phyloP scores from a whole-genome alignment of 2,113 vertebrate species.

The Haemorhous mexicanus region DNA sequence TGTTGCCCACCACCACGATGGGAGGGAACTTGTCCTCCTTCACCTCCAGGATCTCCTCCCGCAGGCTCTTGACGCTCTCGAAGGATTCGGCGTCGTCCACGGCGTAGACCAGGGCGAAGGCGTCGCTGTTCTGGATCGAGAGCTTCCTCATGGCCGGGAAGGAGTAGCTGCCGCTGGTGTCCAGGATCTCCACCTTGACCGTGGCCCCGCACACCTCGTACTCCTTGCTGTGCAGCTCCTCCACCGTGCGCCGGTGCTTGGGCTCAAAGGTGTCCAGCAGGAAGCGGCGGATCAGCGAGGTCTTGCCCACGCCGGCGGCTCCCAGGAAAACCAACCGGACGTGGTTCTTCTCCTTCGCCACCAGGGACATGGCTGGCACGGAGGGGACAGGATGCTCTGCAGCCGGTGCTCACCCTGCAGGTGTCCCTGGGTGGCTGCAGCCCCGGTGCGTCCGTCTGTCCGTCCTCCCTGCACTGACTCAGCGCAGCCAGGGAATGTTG shows the following conservation, averaged over 20 bases:
- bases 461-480: background rate
- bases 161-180: conserved; percentile 91
- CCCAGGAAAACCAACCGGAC: conserved; percentile 88
- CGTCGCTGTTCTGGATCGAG: conserved; percentile 88
- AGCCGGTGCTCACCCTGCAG: background rate
- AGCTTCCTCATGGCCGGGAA: conserved; percentile 93
- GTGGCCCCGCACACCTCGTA: conserved; percentile 81
- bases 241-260: conserved; percentile 88
- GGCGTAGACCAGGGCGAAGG: conserved; percentile 87
- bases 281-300: conserved; percentile 85
- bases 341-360: conserved; percentile 84
- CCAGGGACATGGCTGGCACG: conserved; percentile 76
- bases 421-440: background rate
- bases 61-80: conserved; percentile 81
- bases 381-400: background rate
- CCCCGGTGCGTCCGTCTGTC: background rate
- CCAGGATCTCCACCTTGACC: conserved; percentile 86
- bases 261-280: conserved; percentile 86
- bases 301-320: conserved; percentile 88
- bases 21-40: conserved; percentile 86
- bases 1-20: conserved; percentile 90
- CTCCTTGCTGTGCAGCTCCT: conserved; percentile 90
- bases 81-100: conserved; percentile 86
- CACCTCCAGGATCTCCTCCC: conserved; percentile 89
- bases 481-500: background rate